Base-by-base conservation (phyloP, 1,140 invertebrate species). In the Charaxes varanes region DNA sequence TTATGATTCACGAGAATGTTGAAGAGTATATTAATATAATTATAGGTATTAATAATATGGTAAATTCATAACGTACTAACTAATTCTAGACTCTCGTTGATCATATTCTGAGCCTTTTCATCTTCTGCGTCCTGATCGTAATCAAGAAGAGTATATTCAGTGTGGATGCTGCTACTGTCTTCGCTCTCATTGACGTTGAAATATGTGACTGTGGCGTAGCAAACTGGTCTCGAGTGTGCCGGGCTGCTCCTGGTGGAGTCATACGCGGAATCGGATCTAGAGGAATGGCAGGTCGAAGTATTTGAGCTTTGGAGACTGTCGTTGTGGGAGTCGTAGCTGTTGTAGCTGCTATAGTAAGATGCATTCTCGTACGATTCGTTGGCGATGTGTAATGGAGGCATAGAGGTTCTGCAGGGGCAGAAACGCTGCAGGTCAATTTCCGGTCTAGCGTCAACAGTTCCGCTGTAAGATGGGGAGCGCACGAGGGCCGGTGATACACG, bases 181-280 rank as follows among this genome's bases (percentile, higher is more conserved):
- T 82, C 78, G 6, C 72, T 78, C 41, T 79, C 78, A 32, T 76
- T 76, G 0, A 73, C 74, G 33, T 73, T 77, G 49, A 78, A 76
- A 48, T 82, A 82, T 0, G 78, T 74, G 3, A 76, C 71, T 0
- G 76, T 77, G 0, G 73, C 71, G 42, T 77, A 74, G 41, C 62
- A 70, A 1, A 70, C 62, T 0, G 67, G 58, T 2, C 66, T 42
- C 2, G 53, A 41, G 14, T 62, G 53, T 0, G 64, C 59, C 0
- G 73, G 70, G 16, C 68, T 77, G 35, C 69, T 71, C 2, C 69
- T 28, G 0, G 62, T 67, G 0, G 76, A 79, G 13, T 80, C 68
- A 27, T 82, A 82, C 1, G 78, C 78, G 0, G 78, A 82, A 38
- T 82, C 78, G 0, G 62, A 67, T 0, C 67, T 30, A 4, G 11